phyloP scores from a whole-genome alignment of 2,797 vertebrate genomes.

The Phrynocephalus vlangalii region DNA sequence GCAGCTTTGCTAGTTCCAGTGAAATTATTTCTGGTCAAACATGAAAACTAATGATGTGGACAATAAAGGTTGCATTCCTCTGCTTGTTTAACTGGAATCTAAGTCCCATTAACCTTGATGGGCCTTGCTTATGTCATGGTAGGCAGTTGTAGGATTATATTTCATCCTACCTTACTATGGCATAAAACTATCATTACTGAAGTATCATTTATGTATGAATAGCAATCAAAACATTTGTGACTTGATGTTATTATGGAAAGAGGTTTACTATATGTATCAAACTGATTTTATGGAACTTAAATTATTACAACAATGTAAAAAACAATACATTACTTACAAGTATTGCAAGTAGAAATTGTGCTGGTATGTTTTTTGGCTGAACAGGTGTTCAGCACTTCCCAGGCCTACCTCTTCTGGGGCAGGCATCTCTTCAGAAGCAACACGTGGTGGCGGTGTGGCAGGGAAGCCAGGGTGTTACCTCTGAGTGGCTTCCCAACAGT shows the following conservation, averaged over 20 bases:
- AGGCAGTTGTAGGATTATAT: neutral
- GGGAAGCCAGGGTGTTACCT: too few species aligned
- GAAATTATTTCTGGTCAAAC: neutral
- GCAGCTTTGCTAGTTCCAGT: neutral
- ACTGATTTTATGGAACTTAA: neutral
- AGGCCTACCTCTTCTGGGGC: too few species aligned
- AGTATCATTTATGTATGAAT: neutral
- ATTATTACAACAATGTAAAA: neutral
- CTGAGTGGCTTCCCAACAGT: too few species aligned
- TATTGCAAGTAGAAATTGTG: neutral
- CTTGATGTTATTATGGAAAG: neutral
- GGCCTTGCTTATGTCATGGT: neutral
- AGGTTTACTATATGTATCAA: neutral
- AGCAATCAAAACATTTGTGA: neutral
- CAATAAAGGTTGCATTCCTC: neutral
- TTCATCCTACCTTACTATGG: neutral
- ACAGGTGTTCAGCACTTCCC: too few species aligned
- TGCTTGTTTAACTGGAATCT: neutral
- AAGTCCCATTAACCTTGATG: neutral
- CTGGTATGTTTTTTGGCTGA: too few species aligned
- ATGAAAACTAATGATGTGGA: neutral
- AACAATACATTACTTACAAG: neutral
- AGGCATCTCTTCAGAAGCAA: too few species aligned
- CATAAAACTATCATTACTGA: too few species aligned
- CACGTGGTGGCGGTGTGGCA: too few species aligned